Evolutionary conservation across 2,797 vertebrate species (phyloP).

Genomic region (Dryobates pubescens): DNA sequence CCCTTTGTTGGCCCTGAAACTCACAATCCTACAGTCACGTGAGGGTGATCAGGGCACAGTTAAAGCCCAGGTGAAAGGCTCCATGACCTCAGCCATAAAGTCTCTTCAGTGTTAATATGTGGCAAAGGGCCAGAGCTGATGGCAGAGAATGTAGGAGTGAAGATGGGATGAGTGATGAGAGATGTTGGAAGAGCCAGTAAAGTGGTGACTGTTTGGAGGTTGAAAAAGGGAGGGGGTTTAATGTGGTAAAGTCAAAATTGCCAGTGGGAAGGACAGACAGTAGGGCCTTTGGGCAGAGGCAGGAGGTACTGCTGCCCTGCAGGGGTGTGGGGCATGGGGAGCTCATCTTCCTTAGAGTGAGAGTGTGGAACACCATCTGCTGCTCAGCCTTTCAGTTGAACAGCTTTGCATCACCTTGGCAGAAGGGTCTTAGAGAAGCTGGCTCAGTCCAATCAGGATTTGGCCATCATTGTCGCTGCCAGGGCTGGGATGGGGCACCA

Average conservation of each 20-base stretch:
- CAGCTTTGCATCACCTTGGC: background rate
- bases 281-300: background rate
- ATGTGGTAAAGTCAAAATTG: background rate
- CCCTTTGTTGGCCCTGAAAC: background rate
- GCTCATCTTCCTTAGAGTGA: background rate
- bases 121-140: background rate
- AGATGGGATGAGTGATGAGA: background rate
- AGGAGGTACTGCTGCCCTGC: accelerated
- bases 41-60: background rate
- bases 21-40: background rate
- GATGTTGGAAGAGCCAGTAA: background rate
- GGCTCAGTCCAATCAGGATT: background rate
- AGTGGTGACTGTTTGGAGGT: background rate
- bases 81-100: accelerated
- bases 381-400: background rate
- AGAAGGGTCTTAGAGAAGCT: constrained; percentile 9
- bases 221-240: background rate
- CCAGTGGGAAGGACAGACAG: background rate
- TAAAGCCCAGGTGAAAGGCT: background rate
- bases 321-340: accelerated
- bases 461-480: accelerated
- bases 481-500: background rate
- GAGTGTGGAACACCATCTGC: constrained; percentile 7
- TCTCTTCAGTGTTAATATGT: background rate
- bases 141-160: background rate